Evolutionary conservation across 2,888 invertebrate species (phyloP).

Genomic region (Podabrus alpinus): DNA sequence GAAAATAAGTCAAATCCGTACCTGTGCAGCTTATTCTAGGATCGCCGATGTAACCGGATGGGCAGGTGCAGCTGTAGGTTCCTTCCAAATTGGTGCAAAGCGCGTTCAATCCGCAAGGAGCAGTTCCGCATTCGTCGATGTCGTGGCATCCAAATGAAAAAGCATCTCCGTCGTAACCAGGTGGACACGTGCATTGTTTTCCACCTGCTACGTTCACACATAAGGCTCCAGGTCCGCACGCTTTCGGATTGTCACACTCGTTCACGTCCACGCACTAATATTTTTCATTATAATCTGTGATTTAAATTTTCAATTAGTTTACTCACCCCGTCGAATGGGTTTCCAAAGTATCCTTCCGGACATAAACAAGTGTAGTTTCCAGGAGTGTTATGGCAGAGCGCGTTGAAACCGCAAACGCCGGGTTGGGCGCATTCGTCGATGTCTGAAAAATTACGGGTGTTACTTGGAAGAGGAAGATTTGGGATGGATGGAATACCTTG

Average conservation of each 20-base stretch:
- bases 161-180: slow-evolving; percentile 81
- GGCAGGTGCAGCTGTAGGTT: slow-evolving; percentile 80
- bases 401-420: slow-evolving; percentile 79
- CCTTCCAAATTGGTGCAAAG: slow-evolving; percentile 80
- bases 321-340: slow-evolving; percentile 72
- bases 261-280: slow-evolving; percentile 78
- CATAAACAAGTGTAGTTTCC: slow-evolving; percentile 90
- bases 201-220: slow-evolving; percentile 82
- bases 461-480: background rate
- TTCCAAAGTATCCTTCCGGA: slow-evolving; percentile 81
- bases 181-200: slow-evolving; percentile 82
- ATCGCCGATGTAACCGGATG: slow-evolving; percentile 81
- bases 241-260: slow-evolving; percentile 73
- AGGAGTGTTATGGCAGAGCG: slow-evolving; percentile 79
- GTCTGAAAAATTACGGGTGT: slow-evolving; percentile 58
- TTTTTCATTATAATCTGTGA: background rate
- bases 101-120: slow-evolving; percentile 79
- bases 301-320: background rate
- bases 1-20: slow-evolving; percentile 51
- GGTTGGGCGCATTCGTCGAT: slow-evolving; percentile 86
- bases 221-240: slow-evolving; percentile 78
- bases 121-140: slow-evolving; percentile 74
- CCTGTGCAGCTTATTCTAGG: slow-evolving; percentile 76
- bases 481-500: slow-evolving; percentile 61
- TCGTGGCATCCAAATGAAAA: slow-evolving; percentile 72